Evolutionary conservation across 2,888 invertebrate genomes (phyloP).

Genomic region (Suillia variegata): DNA sequence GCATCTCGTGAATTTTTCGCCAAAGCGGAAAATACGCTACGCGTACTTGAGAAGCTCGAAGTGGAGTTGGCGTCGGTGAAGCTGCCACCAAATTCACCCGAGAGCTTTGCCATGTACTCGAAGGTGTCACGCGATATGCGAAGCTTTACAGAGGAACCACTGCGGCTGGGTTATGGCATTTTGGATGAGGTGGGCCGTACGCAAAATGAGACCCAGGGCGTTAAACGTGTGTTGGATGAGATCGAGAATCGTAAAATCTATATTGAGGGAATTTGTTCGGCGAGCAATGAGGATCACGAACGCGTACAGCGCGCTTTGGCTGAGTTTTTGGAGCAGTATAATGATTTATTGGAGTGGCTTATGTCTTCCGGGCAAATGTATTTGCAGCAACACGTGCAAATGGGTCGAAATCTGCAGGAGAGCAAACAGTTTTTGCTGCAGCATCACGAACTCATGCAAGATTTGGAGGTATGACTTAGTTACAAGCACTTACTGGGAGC

Average conservation of each 20-base stretch:
- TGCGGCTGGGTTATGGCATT: conserved; percentile 75
- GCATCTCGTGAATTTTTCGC: conserved; percentile 75
- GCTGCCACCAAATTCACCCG: conserved; percentile 68
- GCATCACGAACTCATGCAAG: conserved; percentile 74
- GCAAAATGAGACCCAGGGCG: conserved; percentile 70
- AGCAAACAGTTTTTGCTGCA: conserved; percentile 76
- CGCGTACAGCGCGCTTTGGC: conserved; percentile 72
- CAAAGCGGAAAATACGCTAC: conserved; percentile 73
- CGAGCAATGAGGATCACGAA: conserved; percentile 72
- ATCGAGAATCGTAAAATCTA: conserved; percentile 75
- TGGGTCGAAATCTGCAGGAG: conserved; percentile 72
- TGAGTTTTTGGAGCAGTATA: conserved; percentile 72
- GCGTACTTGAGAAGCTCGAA: conserved; percentile 76
- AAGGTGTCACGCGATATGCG: conserved; percentile 71
- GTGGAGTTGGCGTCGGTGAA: conserved; percentile 72
- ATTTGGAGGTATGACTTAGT: conserved; percentile 72
- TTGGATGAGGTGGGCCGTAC: conserved; percentile 71
- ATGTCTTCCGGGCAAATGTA: conserved; percentile 75
- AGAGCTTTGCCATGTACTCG: conserved; percentile 71
- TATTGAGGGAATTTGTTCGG: conserved; percentile 68
- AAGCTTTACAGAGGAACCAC: conserved; percentile 70
- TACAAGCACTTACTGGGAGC: not conserved
- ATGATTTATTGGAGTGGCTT: conserved; percentile 75
- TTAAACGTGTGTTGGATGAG: conserved; percentile 71
- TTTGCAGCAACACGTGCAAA: conserved; percentile 73